phyloP scores from a whole-genome alignment of 2,888 invertebrate species.

The Caenorhabditis drosophilae region DNA sequence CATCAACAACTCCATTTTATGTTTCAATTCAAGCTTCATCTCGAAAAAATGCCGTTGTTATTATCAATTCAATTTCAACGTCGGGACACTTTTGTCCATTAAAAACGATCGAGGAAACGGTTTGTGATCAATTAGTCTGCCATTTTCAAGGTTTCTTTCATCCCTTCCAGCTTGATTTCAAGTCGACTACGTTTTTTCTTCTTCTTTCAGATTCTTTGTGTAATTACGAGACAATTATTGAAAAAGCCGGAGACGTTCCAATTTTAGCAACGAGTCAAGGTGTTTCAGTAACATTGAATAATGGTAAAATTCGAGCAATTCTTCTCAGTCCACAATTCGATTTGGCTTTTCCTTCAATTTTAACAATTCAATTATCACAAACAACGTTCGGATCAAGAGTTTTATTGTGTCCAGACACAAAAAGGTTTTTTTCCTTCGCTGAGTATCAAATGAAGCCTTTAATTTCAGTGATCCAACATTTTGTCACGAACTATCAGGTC shows the following conservation, averaged over 20 bases:
- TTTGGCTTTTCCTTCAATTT: conserved; percentile 37
- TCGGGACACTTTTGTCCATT: conserved; percentile 60
- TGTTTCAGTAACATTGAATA: conserved; percentile 21
- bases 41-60: conserved; percentile 44
- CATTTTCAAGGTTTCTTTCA: conserved; percentile 41
- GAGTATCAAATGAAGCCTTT: too few species aligned
- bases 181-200: background rate
- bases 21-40: conserved; percentile 46
- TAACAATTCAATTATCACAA: conserved; percentile 38
- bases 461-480: conserved; percentile 41
- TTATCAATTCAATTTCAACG: conserved; percentile 51
- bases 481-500: conserved; percentile 50
- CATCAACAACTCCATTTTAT: conserved; percentile 47
- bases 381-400: conserved; percentile 52
- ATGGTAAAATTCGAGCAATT: conserved; percentile 30
- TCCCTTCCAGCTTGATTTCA: background rate
- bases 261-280: conserved; percentile 19
- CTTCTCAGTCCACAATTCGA: conserved; percentile 40
- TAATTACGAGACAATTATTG: conserved; percentile 40
- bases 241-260: conserved; percentile 33
- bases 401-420: conserved; percentile 47
- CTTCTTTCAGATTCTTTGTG: conserved; percentile 34
- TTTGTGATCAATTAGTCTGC: conserved; percentile 60
- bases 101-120: conserved; percentile 58
- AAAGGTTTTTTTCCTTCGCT: too few species aligned